A percentile compares a stretch with the other conserved stretches of the same genome.
Evolutionary conservation across 2,113 vertebrate genomes (phyloP).

Genomic region (Condylura cristata): DNA sequence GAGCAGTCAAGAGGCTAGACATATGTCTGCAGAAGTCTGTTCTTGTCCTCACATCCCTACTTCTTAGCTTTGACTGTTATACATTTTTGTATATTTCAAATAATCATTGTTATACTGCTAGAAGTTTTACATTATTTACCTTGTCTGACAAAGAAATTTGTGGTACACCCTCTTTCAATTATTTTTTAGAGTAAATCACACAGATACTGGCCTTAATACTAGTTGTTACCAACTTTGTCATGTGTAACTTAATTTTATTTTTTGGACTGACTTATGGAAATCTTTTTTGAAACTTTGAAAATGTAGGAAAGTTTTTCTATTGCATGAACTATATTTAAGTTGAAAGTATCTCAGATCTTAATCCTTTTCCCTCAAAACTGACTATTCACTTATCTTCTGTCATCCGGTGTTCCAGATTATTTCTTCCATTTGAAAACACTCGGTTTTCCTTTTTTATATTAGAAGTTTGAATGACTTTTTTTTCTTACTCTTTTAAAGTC

Average conservation of each 20-base stretch:
- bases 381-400: background rate
- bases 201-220: background rate
- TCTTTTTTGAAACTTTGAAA: conserved; percentile 6
- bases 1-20: background rate
- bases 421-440: background rate
- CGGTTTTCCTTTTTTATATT: background rate
- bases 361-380: background rate
- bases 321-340: background rate
- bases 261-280: background rate
- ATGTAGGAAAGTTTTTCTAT: background rate
- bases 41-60: background rate
- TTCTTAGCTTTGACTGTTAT: background rate
- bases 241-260: background rate
- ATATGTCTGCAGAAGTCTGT: background rate
- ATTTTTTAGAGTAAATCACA: background rate
- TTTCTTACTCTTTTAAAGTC: background rate
- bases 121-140: background rate
- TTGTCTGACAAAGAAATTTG: background rate
- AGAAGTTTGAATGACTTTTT: background rate
- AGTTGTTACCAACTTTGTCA: background rate
- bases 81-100: background rate
- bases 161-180: background rate
- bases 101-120: background rate
- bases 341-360: background rate
- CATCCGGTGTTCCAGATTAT: background rate